Conservation (phyloP, 2,797 vertebrate species). For the Echeneis naucrates region DNA sequence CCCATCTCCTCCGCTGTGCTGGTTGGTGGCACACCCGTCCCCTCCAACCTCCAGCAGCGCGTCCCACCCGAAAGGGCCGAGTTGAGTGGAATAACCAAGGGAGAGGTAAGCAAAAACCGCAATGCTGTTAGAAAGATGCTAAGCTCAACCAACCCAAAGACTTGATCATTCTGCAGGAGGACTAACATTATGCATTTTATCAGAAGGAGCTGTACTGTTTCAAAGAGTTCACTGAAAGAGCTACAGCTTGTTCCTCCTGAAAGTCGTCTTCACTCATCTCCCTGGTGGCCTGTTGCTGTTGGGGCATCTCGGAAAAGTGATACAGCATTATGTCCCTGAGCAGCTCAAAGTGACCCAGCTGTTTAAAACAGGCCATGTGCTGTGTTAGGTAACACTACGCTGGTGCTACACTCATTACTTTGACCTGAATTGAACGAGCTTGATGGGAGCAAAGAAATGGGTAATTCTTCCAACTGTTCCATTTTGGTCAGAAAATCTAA, state of each 20-base stretch:
- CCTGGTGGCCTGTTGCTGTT: conserved; percentile 46
- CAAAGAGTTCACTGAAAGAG: background rate
- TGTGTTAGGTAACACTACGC: conserved; percentile 69
- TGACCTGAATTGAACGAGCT: conserved; percentile 72
- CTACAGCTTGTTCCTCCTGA: conserved; percentile 22
- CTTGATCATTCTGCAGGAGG: background rate
- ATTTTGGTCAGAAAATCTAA: conserved; percentile 22
- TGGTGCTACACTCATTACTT: conserved; percentile 61
- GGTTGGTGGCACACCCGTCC: conserved; percentile 23
- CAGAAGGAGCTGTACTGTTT: background rate
- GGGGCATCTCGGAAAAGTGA: conserved; percentile 56
- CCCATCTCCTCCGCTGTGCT: conserved; percentile 37
- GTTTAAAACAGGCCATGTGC: conserved; percentile 75
- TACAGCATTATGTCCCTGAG: conserved; percentile 66
- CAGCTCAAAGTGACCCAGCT: conserved; percentile 80
- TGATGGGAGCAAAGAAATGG: conserved; percentile 39
- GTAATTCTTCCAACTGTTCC: conserved; percentile 15
- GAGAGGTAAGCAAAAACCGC: conserved; percentile 69
- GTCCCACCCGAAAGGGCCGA: conserved; percentile 63
- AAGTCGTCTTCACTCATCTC: conserved; percentile 55
- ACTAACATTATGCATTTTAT: background rate
- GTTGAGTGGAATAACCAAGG: conserved; percentile 48
- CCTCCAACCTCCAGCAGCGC: conserved; percentile 59
- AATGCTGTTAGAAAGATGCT: too few species aligned
- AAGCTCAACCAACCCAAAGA: too few species aligned